phyloP scores from a whole-genome alignment of 2,888 invertebrate genomes.

The Lasioglossum lativentre region DNA sequence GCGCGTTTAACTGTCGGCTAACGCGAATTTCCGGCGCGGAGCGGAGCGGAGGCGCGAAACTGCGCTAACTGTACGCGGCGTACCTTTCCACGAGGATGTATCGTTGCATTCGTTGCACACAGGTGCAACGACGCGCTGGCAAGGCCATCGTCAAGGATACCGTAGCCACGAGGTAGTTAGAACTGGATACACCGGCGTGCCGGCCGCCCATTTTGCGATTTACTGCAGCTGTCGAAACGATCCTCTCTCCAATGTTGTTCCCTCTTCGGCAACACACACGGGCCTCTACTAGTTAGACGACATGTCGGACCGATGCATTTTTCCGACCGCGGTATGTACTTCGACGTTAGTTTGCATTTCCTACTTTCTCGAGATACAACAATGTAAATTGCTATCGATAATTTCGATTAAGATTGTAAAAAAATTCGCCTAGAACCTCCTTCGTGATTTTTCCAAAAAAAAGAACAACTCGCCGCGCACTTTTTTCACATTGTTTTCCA shows the following conservation, averaged over 20 bases:
- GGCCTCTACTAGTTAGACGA: neutral
- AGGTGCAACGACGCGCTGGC: constrained; percentile 59
- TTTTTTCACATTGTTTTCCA: neutral
- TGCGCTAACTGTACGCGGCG: constrained; percentile 42
- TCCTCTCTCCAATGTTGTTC: neutral
- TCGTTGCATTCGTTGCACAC: constrained; percentile 23
- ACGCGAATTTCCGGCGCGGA: constrained; percentile 43
- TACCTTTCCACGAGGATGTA: constrained; percentile 13
- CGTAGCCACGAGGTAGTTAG: constrained; percentile 43
- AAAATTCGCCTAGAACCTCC: too few species aligned
- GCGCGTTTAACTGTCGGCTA: neutral
- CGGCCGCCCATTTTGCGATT: constrained; percentile 50
- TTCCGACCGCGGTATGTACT: neutral
- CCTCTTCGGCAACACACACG: neutral
- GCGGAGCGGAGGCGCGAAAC: constrained; percentile 9
- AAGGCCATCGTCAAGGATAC: constrained; percentile 74
- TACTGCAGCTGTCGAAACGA: constrained; percentile 36
- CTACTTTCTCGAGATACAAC: too few species aligned
- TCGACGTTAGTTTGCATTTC: too few species aligned
- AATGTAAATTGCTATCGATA: too few species aligned
- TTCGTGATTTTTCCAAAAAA: too few species aligned
- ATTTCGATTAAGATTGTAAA: too few species aligned
- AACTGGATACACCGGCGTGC: constrained; percentile 59
- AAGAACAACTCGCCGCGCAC: too few species aligned
- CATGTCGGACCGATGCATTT: neutral